These are phyloP conservation scores for Micrastur ruficollis DNA, from an alignment of 2,797 vertebrate species.

Conservation along the genomic window DNA sequence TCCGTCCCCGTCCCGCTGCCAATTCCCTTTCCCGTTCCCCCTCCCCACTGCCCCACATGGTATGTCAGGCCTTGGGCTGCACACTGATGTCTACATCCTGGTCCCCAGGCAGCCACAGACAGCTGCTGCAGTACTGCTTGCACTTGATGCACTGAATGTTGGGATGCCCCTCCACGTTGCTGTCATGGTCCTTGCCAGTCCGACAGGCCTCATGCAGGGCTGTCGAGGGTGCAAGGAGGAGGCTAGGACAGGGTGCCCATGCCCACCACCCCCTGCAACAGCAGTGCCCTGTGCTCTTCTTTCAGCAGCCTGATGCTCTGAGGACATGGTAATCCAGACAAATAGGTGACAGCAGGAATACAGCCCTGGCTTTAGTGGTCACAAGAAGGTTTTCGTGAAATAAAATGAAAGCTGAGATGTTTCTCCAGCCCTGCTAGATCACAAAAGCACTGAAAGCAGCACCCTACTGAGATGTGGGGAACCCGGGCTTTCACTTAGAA, in stretches of 20 bases:
- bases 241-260: fast-evolving
- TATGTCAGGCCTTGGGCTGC: background rate
- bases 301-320: background rate
- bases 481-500: background rate
- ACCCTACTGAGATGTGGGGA: background rate
- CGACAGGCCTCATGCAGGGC: fast-evolving
- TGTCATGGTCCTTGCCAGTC: background rate
- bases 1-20: no score
- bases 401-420: background rate
- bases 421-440: background rate
- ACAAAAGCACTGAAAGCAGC: background rate
- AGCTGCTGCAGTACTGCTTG: background rate
- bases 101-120: background rate
- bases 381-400: background rate
- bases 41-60: no score
- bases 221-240: fast-evolving
- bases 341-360: background rate
- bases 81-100: no score
- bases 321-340: background rate
- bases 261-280: fast-evolving
- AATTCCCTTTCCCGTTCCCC: no score
- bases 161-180: fast-evolving
- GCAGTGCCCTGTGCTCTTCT: background rate
- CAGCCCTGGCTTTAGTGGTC: background rate
- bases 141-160: background rate